Base-by-base conservation (phyloP, 2,113 vertebrate species). In the Prionailurus viverrinus region DNA sequence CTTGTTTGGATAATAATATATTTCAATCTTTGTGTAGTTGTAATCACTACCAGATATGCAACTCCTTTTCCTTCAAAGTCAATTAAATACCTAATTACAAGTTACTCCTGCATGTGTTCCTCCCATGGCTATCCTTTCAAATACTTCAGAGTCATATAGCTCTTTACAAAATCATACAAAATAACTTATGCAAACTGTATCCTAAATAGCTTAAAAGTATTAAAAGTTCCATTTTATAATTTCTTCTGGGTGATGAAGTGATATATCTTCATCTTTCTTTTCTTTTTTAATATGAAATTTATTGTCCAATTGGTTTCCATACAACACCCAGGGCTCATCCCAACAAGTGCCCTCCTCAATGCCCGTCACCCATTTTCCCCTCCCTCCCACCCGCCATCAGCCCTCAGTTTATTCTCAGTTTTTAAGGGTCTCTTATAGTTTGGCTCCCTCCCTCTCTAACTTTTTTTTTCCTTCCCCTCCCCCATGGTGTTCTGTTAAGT, bases 61-160 rank as follows among this genome's bases (percentile, higher is more conserved):
- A 78, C 12, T 90, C 48, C 55, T 65, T 95, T 96, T 73, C 21
- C 81, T 91, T 48, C 53, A 96, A 89, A 36, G 58, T 90, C 80
- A 91, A 94, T 96, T 96, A 97, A 97, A 95, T 69, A 93, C 84
- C 39, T 69, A 97, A 91, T 96, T 97, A 94, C 83, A 97, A 96
- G 7, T 92, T 79, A 82, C 5, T 55, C 74, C n/a, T 7, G 14
- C 69, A 45, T 61, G n/a, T 87, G 33, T 61, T 92, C 65, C 33
- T 94, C 51, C 69, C 36, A 48, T 39, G 36, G 19, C 25, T 95
- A 31, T 53, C 80, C 96, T n/a, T 80, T 58, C 13, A 89, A 85
- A 80, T 78, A 74, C 74, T 97, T 80, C 7, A 33, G 90, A 39
- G 84, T 95, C 25, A 82, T 88, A 92, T 31, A 55, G 16, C 92